Base-by-base conservation (phyloP, 2,113 vertebrate genomes). In the Phylloscopus trochilus region DNA sequence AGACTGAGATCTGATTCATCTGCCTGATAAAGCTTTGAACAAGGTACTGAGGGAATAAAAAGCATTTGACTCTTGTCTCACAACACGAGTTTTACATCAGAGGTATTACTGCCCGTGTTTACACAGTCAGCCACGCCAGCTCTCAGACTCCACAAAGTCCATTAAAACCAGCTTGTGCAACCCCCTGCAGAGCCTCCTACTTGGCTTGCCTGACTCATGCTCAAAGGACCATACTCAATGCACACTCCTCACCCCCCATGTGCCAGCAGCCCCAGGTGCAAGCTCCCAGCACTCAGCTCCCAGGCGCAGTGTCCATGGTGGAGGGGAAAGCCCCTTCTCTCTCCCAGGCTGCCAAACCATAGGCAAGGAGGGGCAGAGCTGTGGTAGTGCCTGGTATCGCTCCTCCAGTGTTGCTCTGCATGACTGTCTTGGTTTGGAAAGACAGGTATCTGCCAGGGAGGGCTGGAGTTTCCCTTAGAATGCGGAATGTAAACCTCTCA, bases 1-100 rank as follows among this genome's bases (percentile, higher is more conserved):
- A 92, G 72, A 15, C n/a, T 6, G 6, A 73, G 60, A 77, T 83
- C 70, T 89, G 80, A 89, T 85, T 88, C 51, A 70, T 76, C 64
- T 92, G 56, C 35, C 66, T 51, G 85, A 96, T 96, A 96, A 96
- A 86, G 80, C 72, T 92, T 70, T 86, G 88, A 93, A 94, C 83
- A 90, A 92, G 52, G 76, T 67, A 63, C 1, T 6, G 41, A 23
- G 26, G 55, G 46, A 74, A 80, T 83, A 95, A 93, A 93, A 67
- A 63, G 78, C 62, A 64, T 68, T 80, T 72, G 90, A 75, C 72
- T 93, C 73, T 81, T 83, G 90, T 90, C 79, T 96, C 64, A 37
- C 7, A 13, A 88, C 90, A 92, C 0, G 3, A 68, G 76, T 90
- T 95, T 95, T 94, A 86, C 79, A 88, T 81, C 52, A 68, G 64